Evolutionary conservation across 2,113 vertebrate species (phyloP).

Genomic region (Paradoxurus hermaphroditus): DNA sequence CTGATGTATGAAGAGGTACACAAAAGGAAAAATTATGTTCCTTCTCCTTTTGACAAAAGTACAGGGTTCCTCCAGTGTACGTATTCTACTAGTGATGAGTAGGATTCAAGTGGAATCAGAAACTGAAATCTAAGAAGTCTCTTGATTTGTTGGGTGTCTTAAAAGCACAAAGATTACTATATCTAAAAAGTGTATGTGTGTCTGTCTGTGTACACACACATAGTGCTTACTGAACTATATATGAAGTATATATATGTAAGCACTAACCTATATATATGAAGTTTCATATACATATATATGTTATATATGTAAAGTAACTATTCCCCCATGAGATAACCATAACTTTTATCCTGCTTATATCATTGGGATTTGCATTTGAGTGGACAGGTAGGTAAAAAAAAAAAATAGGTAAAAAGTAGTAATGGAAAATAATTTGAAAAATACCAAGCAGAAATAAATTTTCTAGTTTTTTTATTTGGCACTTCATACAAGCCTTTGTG

Average conservation of each 20-base stretch:
- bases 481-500: not conserved
- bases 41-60: not conserved
- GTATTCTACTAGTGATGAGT: not conserved
- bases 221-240: not conserved
- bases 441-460: not conserved
- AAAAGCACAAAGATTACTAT: not conserved
- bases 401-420: not conserved
- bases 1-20: not conserved
- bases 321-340: not conserved
- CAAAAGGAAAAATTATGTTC: not conserved
- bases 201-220: not conserved
- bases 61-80: not conserved
- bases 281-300: not conserved
- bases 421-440: not conserved
- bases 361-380: not conserved
- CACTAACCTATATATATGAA: not conserved
- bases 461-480: constrained; percentile 4
- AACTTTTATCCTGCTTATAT: not conserved
- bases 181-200: not conserved
- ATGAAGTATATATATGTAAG: not conserved
- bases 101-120: not conserved
- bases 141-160: not conserved
- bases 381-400: not conserved
- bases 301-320: not conserved
- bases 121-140: not conserved